Conservation (phyloP, 2,113 vertebrate species). For the Hucho hucho region DNA sequence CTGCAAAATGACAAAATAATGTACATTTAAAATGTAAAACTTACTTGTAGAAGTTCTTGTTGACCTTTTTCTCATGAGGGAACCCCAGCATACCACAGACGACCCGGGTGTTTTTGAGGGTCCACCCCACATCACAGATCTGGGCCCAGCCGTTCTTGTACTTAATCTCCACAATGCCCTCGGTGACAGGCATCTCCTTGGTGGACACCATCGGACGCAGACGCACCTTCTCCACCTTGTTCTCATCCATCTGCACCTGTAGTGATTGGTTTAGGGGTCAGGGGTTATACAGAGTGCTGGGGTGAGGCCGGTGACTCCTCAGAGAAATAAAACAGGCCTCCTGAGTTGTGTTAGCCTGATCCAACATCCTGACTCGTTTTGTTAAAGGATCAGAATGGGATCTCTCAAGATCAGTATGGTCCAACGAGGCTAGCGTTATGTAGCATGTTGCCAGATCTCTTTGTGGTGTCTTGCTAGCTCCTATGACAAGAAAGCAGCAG, state of each 20-base stretch:
- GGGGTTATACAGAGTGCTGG: too few relatives aligned
- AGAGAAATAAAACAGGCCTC: too few relatives aligned
- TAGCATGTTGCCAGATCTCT: too few relatives aligned
- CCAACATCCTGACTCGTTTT: too few relatives aligned
- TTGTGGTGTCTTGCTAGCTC: too few relatives aligned
- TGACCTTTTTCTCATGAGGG: slow-evolving; percentile 87
- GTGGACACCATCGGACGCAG: slow-evolving; percentile 79
- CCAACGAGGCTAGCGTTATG: too few relatives aligned
- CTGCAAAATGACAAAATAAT: too few relatives aligned
- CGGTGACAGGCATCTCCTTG: slow-evolving; percentile 78
- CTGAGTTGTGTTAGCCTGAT: too few relatives aligned
- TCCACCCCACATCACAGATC: slow-evolving; percentile 89
- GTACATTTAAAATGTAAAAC: slow-evolving; percentile 30
- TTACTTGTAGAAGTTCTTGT: slow-evolving; percentile 96
- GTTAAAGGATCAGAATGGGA: background rate
- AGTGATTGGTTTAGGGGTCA: too few relatives aligned
- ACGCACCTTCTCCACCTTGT: slow-evolving; percentile 86
- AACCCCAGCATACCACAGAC: slow-evolving; percentile 96
- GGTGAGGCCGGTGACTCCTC: too few relatives aligned
- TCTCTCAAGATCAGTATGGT: background rate
- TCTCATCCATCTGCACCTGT: slow-evolving; percentile 79
- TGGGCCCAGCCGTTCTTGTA: slow-evolving; percentile 84
- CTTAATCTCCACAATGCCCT: slow-evolving; percentile 90
- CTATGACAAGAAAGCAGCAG: too few relatives aligned
- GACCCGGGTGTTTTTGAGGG: slow-evolving; percentile 82